phyloP scores from a whole-genome alignment of 92 coral and sea anemone genomes.

The Porites cylindrica region DNA sequence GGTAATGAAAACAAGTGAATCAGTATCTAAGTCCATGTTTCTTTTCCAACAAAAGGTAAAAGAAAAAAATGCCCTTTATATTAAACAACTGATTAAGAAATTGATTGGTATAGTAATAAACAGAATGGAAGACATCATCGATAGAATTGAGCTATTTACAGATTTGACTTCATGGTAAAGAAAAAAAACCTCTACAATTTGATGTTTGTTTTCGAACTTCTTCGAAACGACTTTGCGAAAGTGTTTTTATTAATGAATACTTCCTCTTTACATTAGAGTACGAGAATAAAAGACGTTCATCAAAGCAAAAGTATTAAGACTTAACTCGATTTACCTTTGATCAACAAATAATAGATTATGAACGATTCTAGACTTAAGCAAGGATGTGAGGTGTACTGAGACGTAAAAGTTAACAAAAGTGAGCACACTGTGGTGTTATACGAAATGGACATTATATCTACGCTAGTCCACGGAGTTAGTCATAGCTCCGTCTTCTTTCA shows the following conservation, averaged over 20 bases:
- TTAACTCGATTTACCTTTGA: background rate
- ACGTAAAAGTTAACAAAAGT: background rate
- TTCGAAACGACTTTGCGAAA: no score
- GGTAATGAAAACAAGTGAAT: background rate
- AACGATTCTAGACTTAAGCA: background rate
- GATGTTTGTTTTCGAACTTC: no score
- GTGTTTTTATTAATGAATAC: no score
- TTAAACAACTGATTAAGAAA: background rate
- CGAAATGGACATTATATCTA: background rate
- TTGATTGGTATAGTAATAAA: background rate
- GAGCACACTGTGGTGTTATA: background rate
- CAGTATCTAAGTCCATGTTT: no score
- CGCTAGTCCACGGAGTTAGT: background rate
- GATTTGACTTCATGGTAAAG: no score
- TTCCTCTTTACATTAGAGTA: no score
- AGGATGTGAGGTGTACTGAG: background rate
- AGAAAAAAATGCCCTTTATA: no score
- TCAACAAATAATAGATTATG: background rate
- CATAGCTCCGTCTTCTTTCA: background rate
- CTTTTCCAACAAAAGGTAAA: background rate
- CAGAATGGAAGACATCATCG: background rate
- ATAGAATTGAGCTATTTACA: background rate
- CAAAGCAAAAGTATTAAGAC: no score
- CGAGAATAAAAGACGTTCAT: no score
- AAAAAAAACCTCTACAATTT: no score